Evolutionary conservation across 2,113 vertebrate genomes (phyloP).

Genomic region (Dasyprocta punctata): DNA sequence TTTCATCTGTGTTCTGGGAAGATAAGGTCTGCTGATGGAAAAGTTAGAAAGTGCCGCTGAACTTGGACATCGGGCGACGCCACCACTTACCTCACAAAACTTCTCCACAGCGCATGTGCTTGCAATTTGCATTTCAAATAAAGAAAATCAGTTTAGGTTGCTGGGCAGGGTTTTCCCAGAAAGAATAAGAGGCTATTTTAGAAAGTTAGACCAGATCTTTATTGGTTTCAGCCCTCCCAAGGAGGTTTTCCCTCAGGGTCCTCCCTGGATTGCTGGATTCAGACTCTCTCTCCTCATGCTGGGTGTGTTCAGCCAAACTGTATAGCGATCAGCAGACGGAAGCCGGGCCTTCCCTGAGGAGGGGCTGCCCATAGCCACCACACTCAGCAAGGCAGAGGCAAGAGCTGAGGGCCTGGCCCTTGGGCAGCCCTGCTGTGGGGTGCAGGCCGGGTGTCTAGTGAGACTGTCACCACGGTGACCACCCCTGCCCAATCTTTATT

Average conservation of each 20-base stretch:
- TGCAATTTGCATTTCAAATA: conserved; percentile 38
- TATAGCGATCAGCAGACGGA: conserved; percentile 65
- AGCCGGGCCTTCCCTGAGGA: conserved; percentile 44
- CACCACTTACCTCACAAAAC: conserved; percentile 26
- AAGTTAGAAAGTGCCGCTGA: conserved; percentile 73
- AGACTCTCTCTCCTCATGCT: not conserved
- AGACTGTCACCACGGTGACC: not conserved
- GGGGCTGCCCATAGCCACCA: fast-evolving
- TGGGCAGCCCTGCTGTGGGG: not conserved
- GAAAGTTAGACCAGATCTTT: not conserved
- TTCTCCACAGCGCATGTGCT: fast-evolving
- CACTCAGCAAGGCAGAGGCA: not conserved
- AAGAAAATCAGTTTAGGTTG: not conserved
- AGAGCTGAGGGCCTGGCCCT: not conserved
- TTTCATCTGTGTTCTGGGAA: conserved; percentile 82
- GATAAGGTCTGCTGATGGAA: conserved; percentile 74
- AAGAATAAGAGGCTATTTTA: not conserved
- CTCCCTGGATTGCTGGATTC: not conserved
- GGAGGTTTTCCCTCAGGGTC: not conserved
- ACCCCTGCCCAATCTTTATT: not conserved
- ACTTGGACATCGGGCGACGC: conserved; percentile 31
- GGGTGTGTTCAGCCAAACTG: not conserved
- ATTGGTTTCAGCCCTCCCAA: conserved; percentile 33
- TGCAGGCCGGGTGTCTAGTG: not conserved
- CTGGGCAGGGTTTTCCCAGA: not conserved